These are phyloP conservation scores for Thaleichthys pacificus DNA, from an alignment of 2,797 vertebrate species.

Conservation along the genomic window DNA sequence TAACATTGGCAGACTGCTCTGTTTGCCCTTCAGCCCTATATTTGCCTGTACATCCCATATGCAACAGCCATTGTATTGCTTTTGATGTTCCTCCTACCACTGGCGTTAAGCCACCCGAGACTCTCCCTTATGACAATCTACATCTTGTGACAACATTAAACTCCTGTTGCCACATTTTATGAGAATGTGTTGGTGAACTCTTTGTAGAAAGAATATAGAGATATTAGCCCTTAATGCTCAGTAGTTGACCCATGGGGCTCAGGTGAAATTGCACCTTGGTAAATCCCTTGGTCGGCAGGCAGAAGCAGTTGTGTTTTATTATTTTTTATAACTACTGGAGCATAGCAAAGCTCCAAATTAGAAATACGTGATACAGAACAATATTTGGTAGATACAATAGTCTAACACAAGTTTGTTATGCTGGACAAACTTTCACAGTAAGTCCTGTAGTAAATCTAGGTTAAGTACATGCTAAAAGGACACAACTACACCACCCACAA, in stretches of 20 bases:
- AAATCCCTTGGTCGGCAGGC: slow-evolving; percentile 2
- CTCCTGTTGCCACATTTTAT: slow-evolving; percentile 32
- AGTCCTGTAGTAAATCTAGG: slow-evolving; percentile 17
- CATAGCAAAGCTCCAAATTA: slow-evolving; percentile 17
- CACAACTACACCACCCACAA: slow-evolving; percentile 17
- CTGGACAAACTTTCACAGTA: slow-evolving; percentile 3
- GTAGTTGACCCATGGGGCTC: not conserved
- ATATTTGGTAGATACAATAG: too few species aligned
- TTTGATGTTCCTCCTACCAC: slow-evolving; percentile 71
- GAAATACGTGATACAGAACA: slow-evolving; percentile 22
- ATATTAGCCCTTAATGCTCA: not conserved
- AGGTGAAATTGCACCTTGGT: slow-evolving; percentile 13
- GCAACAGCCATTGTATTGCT: slow-evolving; percentile 72
- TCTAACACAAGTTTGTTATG: slow-evolving; percentile 17
- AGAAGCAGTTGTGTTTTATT: too few species aligned
- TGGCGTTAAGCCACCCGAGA: slow-evolving; percentile 41
- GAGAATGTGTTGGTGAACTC: slow-evolving; percentile 2
- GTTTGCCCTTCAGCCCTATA: slow-evolving; percentile 60
- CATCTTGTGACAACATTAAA: slow-evolving; percentile 41
- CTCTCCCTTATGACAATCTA: slow-evolving; percentile 37
- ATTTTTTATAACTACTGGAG: slow-evolving; percentile 14
- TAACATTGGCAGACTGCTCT: slow-evolving; percentile 57
- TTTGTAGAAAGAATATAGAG: not conserved
- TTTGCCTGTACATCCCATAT: slow-evolving; percentile 71
- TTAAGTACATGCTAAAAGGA: slow-evolving; percentile 24